These are phyloP conservation scores for Pagrus major DNA, from an alignment of 2,113 vertebrate species.

Conservation along the genomic window DNA sequence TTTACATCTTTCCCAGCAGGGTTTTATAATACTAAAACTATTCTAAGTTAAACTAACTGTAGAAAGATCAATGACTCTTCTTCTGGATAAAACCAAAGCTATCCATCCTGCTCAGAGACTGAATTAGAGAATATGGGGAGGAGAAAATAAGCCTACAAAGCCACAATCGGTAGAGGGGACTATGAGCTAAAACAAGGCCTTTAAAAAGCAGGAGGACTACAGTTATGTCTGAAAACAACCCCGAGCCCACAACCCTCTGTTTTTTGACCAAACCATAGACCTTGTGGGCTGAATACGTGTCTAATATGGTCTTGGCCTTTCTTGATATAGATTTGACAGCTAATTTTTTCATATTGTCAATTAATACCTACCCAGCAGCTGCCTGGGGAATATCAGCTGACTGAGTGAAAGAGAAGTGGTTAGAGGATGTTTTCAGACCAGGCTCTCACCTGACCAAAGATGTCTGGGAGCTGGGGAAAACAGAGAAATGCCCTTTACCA, in stretches of 20 bases:
- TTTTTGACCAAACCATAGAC: conserved; percentile 50
- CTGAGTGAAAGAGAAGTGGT: conserved; percentile 23
- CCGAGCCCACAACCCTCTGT: conserved; percentile 30
- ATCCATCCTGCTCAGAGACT: conserved; percentile 34
- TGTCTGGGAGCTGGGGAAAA: conserved; percentile 79
- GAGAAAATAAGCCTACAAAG: conserved; percentile 39
- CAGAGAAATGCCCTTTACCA: conserved; percentile 80
- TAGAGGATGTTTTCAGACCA: conserved; percentile 77
- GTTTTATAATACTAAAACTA: conserved; percentile 1
- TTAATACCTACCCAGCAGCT: conserved; percentile 37
- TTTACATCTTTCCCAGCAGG: conserved; percentile 5
- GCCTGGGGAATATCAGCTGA: not conserved
- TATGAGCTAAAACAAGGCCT: conserved; percentile 35
- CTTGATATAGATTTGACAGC: not conserved
- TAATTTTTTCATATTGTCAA: conserved; percentile 27
- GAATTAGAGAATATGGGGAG: conserved; percentile 14
- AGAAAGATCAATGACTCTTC: not conserved
- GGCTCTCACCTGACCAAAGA: conserved; percentile 81
- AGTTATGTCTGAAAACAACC: conserved; percentile 78
- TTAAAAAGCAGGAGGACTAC: conserved; percentile 65
- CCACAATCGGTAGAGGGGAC: conserved; percentile 39
- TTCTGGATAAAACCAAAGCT: conserved; percentile 4
- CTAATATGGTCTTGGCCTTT: conserved; percentile 27
- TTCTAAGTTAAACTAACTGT: conserved; percentile 19
- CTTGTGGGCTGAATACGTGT: conserved; percentile 17